phyloP scores from a whole-genome alignment of 1,140 invertebrate genomes.

The Zaprionus davidi region DNA sequence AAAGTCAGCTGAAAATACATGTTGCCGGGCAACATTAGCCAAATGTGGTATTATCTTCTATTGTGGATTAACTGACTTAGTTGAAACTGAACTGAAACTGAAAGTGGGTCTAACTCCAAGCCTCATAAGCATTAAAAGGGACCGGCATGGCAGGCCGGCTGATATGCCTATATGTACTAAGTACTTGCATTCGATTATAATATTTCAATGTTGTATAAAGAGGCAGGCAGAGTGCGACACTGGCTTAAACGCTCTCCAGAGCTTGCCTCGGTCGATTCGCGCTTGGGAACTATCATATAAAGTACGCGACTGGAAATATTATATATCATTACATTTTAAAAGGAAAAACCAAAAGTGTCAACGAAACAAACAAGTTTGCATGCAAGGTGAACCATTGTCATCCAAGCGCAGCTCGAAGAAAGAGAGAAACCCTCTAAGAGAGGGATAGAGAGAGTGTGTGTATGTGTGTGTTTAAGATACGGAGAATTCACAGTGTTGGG shows the following conservation, averaged over 20 bases:
- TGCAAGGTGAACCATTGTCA: conserved; percentile 53
- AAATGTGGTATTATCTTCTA: conserved; percentile 18
- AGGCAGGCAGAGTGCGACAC: background rate
- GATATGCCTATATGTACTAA: conserved; percentile 41
- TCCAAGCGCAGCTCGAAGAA: conserved; percentile 19
- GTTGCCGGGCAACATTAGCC: conserved; percentile 23
- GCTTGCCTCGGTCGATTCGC: conserved; percentile 19
- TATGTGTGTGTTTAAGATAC: background rate
- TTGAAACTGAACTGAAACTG: background rate
- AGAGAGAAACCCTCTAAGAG: background rate
- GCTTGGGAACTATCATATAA: conserved; percentile 1
- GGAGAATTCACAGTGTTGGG: conserved; percentile 9
- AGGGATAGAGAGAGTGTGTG: background rate
- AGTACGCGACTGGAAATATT: conserved; percentile 26
- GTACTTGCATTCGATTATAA: conserved; percentile 5
- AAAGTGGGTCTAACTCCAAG: conserved; percentile 52
- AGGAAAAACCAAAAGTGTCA: conserved; percentile 64
- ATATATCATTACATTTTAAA: background rate
- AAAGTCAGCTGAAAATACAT: conserved; percentile 19
- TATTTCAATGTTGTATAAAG: conserved; percentile 40
- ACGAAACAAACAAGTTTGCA: conserved; percentile 46
- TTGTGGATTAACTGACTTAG: conserved; percentile 24
- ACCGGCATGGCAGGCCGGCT: conserved; percentile 47
- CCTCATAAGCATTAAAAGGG: conserved; percentile 67
- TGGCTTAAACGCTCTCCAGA: conserved; percentile 23